Base-by-base conservation (phyloP, 1,140 invertebrate species). In the Euura saliciscinereae region DNA sequence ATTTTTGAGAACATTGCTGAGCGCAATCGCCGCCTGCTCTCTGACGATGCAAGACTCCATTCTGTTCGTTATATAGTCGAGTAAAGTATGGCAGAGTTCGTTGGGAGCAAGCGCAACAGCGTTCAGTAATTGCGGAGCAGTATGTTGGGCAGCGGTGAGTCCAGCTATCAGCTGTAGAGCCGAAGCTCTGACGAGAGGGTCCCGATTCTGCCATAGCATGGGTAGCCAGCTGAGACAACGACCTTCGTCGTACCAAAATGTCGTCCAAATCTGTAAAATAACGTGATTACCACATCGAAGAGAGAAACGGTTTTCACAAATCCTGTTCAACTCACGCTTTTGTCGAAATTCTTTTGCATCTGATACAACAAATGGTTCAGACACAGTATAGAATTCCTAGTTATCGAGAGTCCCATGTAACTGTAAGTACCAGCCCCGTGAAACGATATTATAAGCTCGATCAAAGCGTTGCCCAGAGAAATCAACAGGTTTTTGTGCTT, bases 381-480 rank as follows among this genome's bases (percentile, higher is more conserved):
- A 44, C 88, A 87, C 44, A 90, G 82, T 28, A 90, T 80, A 3
- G 87, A 85, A 75, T 89, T 85, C 75, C 88, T 84, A 0, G 89
- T 90, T 67, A 90, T 90, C 6, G 87, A 89, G 7, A 90, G 77
- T 1, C 89, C 90, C 89, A 90, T 90, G 43, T 89, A 88, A 64
- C 88, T 90, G 10, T 85, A 79, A 6, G 85, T 84, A 6, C 88
- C 88, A 44, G 86, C 84, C 1, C 82, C 73, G 76, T 90, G 88
- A 79, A 91, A 90, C 1, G 89, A 88, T 28, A 84, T 82, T 2
- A 90, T 83, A 1, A 90, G 70, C 77, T 90, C 87, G 45, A 87
- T 88, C 3, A 90, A 79, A 3, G 79, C 77, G 44, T 81, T 82
- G 45, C 80, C 83, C 43, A 84, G 73, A 10, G 79, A 80, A 65